A percentile compares a stretch with the other conserved stretches of the same genome.
Evolutionary conservation across 1,140 invertebrate species (phyloP).

Genomic region (Aphelenchoides besseyi): DNA sequence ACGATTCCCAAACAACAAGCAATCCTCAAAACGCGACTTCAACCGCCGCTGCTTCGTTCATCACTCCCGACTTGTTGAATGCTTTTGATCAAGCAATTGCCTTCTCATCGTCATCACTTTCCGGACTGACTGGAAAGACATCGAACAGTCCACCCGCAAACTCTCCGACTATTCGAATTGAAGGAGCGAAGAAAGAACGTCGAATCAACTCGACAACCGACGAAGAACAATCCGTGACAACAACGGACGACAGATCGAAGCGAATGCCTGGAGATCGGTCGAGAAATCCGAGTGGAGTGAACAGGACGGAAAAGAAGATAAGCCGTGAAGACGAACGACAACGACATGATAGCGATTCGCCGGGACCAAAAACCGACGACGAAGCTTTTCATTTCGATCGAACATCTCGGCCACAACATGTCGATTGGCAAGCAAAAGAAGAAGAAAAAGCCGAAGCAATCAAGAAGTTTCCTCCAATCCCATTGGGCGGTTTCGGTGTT

Average conservation of each 20-base stretch:
- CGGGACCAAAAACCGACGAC: background rate
- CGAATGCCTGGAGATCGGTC: slow-evolving; percentile 1
- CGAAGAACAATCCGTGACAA: background rate
- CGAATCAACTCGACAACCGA: too few species aligned
- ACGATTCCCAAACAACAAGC: too few species aligned
- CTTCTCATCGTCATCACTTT: background rate
- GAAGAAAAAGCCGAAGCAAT: background rate
- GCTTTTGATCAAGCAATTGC: slow-evolving; percentile 16
- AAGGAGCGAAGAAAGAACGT: too few species aligned
- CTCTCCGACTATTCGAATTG: background rate
- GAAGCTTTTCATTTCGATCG: background rate
- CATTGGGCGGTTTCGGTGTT: slow-evolving; percentile 26
- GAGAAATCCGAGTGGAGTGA: slow-evolving; percentile 1
- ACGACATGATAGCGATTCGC: background rate
- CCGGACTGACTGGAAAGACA: too few species aligned
- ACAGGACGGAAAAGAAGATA: background rate
- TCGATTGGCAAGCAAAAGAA: background rate
- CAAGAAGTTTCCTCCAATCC: slow-evolving; percentile 19
- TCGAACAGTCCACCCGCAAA: background rate
- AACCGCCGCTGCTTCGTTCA: background rate
- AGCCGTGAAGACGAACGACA: background rate
- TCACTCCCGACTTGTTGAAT: slow-evolving; percentile 4
- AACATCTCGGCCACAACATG: background rate
- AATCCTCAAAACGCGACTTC: background rate
- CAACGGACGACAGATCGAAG: background rate